These are phyloP conservation scores for Spinibarbus caldwelli DNA, from an alignment of 2,797 vertebrate species.

Conservation along the genomic window DNA sequence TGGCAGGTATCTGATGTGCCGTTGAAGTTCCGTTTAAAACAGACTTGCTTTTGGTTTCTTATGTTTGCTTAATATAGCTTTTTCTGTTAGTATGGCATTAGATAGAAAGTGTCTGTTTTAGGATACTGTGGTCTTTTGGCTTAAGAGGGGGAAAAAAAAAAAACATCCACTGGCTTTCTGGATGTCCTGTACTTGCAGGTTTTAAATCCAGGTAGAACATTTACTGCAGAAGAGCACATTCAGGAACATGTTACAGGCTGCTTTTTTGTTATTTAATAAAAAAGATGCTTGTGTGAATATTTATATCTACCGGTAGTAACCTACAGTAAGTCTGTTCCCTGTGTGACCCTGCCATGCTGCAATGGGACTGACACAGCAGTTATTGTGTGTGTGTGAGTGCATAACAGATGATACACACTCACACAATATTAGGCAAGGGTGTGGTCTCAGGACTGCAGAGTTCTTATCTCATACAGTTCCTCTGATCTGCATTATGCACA, in stretches of 20 bases:
- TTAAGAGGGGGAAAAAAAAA: neutral
- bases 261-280: neutral
- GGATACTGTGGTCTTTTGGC: neutral
- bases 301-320: neutral
- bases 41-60: neutral
- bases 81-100: neutral
- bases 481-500: neutral
- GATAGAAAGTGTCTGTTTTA: neutral
- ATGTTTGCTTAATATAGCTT: neutral
- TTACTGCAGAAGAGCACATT: neutral
- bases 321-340: neutral
- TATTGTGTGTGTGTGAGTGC: conserved; percentile 1
- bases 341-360: conserved; percentile 12
- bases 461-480: neutral
- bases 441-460: conserved; percentile 37
- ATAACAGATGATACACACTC: conserved; percentile 1
- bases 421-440: conserved; percentile 24
- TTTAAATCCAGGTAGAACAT: neutral
- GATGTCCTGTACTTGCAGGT: neutral
- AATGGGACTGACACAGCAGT: conserved; percentile 39
- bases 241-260: neutral
- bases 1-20: neutral
- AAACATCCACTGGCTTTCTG: neutral
- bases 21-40: conserved; percentile 1
- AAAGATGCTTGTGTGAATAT: neutral